Conservation (phyloP, 2,113 vertebrate genomes). For the Murina feae region DNA sequence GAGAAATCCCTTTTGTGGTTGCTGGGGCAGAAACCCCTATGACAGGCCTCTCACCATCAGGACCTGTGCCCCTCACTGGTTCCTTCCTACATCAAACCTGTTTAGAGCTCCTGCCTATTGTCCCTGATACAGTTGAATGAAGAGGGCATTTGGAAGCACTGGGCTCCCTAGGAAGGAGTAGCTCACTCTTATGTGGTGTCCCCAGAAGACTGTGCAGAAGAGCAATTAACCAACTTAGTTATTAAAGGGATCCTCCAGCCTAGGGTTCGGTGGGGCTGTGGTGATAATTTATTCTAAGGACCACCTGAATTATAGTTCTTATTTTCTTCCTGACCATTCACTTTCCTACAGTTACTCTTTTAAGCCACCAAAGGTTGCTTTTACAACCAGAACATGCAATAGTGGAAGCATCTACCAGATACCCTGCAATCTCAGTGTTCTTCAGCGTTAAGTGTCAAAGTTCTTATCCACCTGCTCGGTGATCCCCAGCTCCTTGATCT, state of each 20-base stretch:
- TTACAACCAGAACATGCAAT: constrained; percentile 90
- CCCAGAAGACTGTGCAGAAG: neutral
- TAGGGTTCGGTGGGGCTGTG: neutral
- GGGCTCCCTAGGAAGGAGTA: neutral
- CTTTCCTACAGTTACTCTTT: neutral
- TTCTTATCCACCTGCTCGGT: constrained; percentile 85
- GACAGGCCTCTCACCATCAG: neutral
- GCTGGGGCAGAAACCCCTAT: neutral
- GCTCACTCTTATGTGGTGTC: neutral
- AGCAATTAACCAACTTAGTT: neutral
- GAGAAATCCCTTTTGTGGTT: neutral
- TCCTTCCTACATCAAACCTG: neutral
- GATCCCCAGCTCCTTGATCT: constrained; percentile 83
- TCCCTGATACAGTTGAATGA: neutral
- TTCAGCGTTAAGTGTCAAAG: constrained; percentile 86
- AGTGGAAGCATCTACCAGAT: constrained; percentile 89
- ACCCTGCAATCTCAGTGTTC: constrained; percentile 88
- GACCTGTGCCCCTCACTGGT: neutral
- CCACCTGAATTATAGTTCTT: neutral
- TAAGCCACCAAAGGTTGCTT: constrained; percentile 80
- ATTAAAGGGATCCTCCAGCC: neutral
- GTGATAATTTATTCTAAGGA: neutral
- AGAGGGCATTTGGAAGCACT: neutral
- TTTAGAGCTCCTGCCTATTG: neutral
- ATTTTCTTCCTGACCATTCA: neutral